Conservation (phyloP, 2,888 invertebrate genomes). For the Andrena dorsata region DNA sequence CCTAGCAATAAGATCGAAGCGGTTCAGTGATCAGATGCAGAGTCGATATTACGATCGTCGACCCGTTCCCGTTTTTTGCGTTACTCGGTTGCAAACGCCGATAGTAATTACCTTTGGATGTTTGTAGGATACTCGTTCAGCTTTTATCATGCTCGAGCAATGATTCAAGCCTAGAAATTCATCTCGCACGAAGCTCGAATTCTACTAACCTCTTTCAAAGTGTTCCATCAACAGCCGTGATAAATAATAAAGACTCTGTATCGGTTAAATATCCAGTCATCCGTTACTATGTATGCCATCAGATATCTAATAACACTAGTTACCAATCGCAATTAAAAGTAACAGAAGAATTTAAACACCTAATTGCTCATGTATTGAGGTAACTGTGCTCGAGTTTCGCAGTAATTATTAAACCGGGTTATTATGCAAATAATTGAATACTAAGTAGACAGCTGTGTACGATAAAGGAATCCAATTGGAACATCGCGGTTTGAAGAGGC, state of each 20-base stretch:
- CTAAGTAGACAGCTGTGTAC: not conserved
- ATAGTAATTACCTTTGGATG: conserved; percentile 18
- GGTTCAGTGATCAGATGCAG: not conserved
- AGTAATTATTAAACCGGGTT: conserved; percentile 2
- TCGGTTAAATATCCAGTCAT: too few relatives aligned
- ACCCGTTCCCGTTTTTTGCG: conserved; percentile 8
- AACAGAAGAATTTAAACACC: too few relatives aligned
- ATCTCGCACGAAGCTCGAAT: not conserved
- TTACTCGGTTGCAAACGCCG: conserved; percentile 18
- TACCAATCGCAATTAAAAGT: too few relatives aligned
- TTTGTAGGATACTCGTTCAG: not conserved
- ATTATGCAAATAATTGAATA: not conserved
- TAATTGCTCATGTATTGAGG: too few relatives aligned
- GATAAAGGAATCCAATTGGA: conserved; percentile 33
- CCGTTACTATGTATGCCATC: too few relatives aligned
- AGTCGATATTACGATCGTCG: conserved; percentile 14
- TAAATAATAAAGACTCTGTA: too few relatives aligned
- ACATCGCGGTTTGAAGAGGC: conserved; percentile 11
- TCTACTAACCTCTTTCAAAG: not conserved
- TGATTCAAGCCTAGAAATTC: conserved; percentile 21
- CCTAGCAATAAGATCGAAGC: not conserved
- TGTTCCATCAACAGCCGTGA: not conserved
- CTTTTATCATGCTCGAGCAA: not conserved
- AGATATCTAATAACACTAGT: too few relatives aligned
- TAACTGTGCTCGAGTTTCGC: not conserved